These are phyloP conservation scores for Drosophila koepferae DNA, from an alignment of 2,888 invertebrate genomes.

Conservation along the genomic window DNA sequence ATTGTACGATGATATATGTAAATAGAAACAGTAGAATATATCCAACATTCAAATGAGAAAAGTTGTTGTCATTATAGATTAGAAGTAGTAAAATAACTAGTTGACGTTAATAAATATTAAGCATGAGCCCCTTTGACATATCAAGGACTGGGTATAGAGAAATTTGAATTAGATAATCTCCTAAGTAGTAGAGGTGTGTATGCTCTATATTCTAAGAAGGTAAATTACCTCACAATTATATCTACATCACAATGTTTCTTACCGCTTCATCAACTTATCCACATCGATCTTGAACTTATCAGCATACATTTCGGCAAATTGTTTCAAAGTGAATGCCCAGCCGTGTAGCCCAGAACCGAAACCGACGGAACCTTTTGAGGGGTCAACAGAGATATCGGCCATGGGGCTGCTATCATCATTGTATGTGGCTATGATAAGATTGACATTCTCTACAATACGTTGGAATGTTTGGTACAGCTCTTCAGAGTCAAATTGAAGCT, in stretches of 20 bases:
- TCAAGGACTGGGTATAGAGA: too few relatives aligned
- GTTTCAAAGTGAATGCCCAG: constrained; percentile 99
- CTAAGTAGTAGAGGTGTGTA: too few relatives aligned
- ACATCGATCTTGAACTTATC: constrained; percentile 99
- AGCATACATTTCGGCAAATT: constrained; percentile 99
- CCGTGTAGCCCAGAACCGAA: constrained; percentile 99
- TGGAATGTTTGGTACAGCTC: constrained; percentile 99
- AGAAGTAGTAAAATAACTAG: too few relatives aligned
- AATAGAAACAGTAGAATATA: background rate
- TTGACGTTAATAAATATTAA: too few relatives aligned
- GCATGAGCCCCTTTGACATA: too few relatives aligned
- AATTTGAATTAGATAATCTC: too few relatives aligned
- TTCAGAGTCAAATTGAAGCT: constrained; percentile 97
- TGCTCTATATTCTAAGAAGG: too few relatives aligned
- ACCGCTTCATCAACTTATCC: constrained; percentile 97
- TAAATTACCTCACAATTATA: too few relatives aligned
- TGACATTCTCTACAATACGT: constrained; percentile 99
- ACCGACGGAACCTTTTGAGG: constrained; percentile 99
- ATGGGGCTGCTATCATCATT: constrained; percentile 98
- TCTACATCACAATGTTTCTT: constrained; percentile 48
- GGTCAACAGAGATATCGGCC: constrained; percentile 99
- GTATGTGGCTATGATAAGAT: constrained; percentile 99
- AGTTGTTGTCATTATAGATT: too few relatives aligned
- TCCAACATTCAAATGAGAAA: too few relatives aligned
- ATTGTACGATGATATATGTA: background rate